Conservation (phyloP, 2,888 invertebrate species). For the Sesia bembeciformis region DNA sequence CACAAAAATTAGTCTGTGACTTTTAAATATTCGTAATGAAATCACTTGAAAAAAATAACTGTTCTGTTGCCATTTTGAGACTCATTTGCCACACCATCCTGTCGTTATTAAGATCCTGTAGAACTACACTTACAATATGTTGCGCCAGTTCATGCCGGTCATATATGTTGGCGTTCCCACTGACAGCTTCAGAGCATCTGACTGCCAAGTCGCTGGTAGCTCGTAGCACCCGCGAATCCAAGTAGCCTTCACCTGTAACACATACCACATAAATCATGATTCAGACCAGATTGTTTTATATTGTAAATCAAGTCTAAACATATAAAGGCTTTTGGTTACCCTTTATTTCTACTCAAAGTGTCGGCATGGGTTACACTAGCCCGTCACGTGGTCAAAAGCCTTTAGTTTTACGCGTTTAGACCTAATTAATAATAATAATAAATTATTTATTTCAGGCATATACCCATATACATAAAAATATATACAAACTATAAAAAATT, state of each 20-base stretch:
- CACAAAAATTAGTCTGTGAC: too few relatives aligned
- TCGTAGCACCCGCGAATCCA: slow-evolving; percentile 49
- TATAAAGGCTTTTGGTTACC: not conserved
- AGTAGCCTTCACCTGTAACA: slow-evolving; percentile 38
- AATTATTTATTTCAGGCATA: too few relatives aligned
- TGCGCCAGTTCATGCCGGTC: slow-evolving; percentile 58
- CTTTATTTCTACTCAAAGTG: not conserved
- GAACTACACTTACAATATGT: slow-evolving; percentile 50
- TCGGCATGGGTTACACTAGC: not conserved
- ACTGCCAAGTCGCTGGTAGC: slow-evolving; percentile 48
- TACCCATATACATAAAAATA: too few relatives aligned
- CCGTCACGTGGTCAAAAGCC: not conserved
- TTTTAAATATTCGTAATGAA: too few relatives aligned
- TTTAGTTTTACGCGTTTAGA: too few relatives aligned
- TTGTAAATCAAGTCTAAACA: not conserved
- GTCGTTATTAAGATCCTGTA: too few relatives aligned
- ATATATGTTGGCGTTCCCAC: slow-evolving; percentile 58
- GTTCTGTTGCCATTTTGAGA: too few relatives aligned
- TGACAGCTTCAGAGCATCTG: slow-evolving; percentile 42
- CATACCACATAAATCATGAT: too few relatives aligned
- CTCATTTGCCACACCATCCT: too few relatives aligned
- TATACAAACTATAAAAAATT: too few relatives aligned
- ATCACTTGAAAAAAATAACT: too few relatives aligned
- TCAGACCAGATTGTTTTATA: not conserved
- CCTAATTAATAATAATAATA: too few relatives aligned